Evolutionary conservation across 2,888 invertebrate genomes (phyloP), one percentile per base, ranked within the genome.

Genomic region (Eupeodes luniger): DNA sequence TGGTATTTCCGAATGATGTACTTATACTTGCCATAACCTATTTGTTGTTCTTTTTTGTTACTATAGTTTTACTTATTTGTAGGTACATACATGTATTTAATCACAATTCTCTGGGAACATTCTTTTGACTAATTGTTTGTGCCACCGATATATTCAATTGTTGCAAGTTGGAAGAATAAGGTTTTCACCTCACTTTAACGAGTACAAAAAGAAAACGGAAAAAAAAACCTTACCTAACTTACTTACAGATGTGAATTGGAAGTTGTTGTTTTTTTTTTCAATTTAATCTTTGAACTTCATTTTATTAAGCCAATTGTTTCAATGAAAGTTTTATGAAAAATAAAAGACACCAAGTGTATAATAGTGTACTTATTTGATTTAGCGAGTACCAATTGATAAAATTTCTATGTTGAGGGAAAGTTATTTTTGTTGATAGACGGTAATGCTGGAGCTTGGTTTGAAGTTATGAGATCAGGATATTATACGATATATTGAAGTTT

Each of bases 241-340:
- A 36, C 7, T 4, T 16, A 27, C 64, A 27, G 62, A 62, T 66
- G 49, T 27, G 66, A 74, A 40, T 47, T 49, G 70, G 51, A 67
- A 66, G 66, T 59, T 77, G 76, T 70, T 69, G 44, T 79, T 83
- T 62, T 44, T 67, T 64, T 79, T 69, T 83, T 75, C 69, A 57
- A 40, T 83, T 78, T 27, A 74, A 67, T 75, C 86, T 86, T 64
- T 86, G 82, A 82, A 62, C 79, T 79, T 59, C 69, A 74, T 75
- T 82, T 82, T 82, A 79, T 79, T 79, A 86, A 79, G 83, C 75
- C 86, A 82, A 86, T 86, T 86, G 83, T 82, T 66, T 83, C 55
- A 53, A 86, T 69, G 86, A 86, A 86, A 79, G 82, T 86, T 83
- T 77, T 47, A 70, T 70, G 70, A 70, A 64, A 55, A 36, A 64